Evolutionary conservation across 2,113 vertebrate genomes (phyloP).

Genomic region (Calcarius ornatus): DNA sequence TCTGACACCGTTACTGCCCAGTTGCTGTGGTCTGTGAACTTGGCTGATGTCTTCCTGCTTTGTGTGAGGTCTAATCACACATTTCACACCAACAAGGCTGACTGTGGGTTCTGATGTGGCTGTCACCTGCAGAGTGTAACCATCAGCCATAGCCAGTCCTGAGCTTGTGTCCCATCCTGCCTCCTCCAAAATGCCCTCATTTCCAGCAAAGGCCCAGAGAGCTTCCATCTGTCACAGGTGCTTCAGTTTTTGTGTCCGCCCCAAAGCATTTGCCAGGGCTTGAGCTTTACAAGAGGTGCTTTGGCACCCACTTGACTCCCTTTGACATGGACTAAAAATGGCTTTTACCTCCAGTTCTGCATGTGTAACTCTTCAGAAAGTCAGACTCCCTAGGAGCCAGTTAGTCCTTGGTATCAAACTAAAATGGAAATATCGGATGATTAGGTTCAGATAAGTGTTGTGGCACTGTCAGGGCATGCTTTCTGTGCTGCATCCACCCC

Average conservation of each 20-base stretch:
- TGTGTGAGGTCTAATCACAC: neutral
- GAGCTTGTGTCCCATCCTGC: neutral
- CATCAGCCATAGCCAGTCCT: neutral
- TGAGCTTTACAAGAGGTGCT: neutral
- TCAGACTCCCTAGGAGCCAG: neutral
- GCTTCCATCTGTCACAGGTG: rapidly evolving
- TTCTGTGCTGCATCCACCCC: neutral
- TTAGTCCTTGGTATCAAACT: neutral
- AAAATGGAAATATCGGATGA: neutral
- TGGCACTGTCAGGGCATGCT: rapidly evolving
- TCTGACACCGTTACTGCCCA: neutral
- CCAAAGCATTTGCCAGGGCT: neutral
- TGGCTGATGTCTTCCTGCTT: neutral
- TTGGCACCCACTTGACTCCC: neutral
- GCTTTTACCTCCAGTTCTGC: neutral
- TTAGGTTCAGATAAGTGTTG: neutral
- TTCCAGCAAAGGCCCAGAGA: neutral
- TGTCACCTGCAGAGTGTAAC: neutral
- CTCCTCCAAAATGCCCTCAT: rapidly evolving
- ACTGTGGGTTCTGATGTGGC: neutral
- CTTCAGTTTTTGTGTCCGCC: neutral
- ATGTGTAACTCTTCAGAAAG: neutral
- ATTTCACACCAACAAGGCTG: neutral
- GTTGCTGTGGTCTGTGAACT: neutral
- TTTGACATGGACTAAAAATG: neutral